Percentiles rank a stretch among this genome's conserved stretches.
These are phyloP conservation scores for Leucophora obtusa DNA, from an alignment of 2,888 invertebrate genomes.

Conservation along the genomic window DNA sequence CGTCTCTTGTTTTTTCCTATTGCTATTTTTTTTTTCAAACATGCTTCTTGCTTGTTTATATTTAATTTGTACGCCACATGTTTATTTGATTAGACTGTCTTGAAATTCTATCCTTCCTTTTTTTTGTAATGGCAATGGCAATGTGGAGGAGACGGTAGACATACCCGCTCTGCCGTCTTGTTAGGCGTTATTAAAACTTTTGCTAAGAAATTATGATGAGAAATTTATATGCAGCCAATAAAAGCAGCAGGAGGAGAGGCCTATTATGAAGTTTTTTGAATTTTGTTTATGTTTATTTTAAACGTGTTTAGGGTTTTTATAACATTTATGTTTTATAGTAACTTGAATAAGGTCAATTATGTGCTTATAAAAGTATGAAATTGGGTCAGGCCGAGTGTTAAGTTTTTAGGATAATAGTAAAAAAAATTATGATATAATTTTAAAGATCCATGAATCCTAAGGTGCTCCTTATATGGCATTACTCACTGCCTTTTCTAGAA, in stretches of 20 bases:
- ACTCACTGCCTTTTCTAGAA: too few species aligned
- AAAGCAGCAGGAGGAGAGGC: not conserved
- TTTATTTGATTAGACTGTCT: constrained; percentile 30
- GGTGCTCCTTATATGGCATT: too few species aligned
- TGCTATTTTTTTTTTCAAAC: not conserved
- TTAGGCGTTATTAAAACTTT: constrained; percentile 52
- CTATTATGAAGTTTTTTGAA: constrained; percentile 12
- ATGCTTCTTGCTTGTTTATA: constrained; percentile 17
- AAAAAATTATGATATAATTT: too few species aligned
- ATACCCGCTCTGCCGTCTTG: constrained; percentile 11
- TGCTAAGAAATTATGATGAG: constrained; percentile 50
- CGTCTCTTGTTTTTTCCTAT: not conserved
- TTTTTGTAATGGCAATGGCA: not conserved
- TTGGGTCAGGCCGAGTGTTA: not conserved
- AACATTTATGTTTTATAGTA: not conserved
- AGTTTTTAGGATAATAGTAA: too few species aligned
- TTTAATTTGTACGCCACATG: constrained; percentile 54
- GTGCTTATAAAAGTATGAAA: constrained; percentile 30
- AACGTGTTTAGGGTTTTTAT: constrained; percentile 39
- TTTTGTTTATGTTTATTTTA: constrained; percentile 39
- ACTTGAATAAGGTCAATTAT: constrained; percentile 42
- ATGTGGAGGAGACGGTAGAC: not conserved
- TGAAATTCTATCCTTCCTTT: constrained; percentile 16
- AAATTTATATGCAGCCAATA: not conserved
- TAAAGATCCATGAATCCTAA: too few species aligned